Base-by-base conservation (phyloP, 2,888 invertebrate genomes). In the Pasiphila rectangulata region DNA sequence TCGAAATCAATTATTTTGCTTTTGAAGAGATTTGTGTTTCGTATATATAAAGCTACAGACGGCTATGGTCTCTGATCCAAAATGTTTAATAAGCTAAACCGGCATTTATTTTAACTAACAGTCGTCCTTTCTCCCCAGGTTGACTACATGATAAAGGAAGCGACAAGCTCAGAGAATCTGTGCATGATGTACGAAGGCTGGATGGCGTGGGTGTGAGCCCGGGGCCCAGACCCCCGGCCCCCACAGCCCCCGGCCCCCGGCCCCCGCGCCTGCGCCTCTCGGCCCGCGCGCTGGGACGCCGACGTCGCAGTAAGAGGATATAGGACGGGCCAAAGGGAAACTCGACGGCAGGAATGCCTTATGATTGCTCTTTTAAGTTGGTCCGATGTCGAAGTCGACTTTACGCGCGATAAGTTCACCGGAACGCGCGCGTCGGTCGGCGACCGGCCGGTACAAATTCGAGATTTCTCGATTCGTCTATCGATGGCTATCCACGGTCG, bases 141-240 rank as follows among this genome's bases (percentile, higher is more conserved):
- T 76, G 97, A 98, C 70, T 94, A 94, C 85, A 94, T 98, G 72
- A 96, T 99, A 82, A 92, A 94, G 69, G 98, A 99, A 89, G 98
- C 99, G 63, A 96, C 94, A 63, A 95, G 93, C 90, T 90, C 93
- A 59, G 97, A 97, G 75, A 98, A 98, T 89, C 92, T 99, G 88
- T 96, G 98, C 79, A 93, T 97, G 79, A 92, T 99, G 84, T 99
- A 99, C 88, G 99, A 99, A 91, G 99, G 99, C 74, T 99, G 99
- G 99, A 99, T 98, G 81, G 96, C 99, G 70, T 99, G 99, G 99
- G 98, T 99, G 86, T 99, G 96, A 96, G 87, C 29, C 30, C 29
- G 16, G 50, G 13, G 30, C 30, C n/a, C 9, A n/a, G 16, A 13
- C 35, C n/a, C 20, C 13, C 5, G 25, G 25, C 10, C 25, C 25